A percentile compares a stretch with the other conserved stretches of the same genome.
These are phyloP conservation scores for Salminus brasiliensis DNA, from an alignment of 2,113 vertebrate species.

Conservation along the genomic window DNA sequence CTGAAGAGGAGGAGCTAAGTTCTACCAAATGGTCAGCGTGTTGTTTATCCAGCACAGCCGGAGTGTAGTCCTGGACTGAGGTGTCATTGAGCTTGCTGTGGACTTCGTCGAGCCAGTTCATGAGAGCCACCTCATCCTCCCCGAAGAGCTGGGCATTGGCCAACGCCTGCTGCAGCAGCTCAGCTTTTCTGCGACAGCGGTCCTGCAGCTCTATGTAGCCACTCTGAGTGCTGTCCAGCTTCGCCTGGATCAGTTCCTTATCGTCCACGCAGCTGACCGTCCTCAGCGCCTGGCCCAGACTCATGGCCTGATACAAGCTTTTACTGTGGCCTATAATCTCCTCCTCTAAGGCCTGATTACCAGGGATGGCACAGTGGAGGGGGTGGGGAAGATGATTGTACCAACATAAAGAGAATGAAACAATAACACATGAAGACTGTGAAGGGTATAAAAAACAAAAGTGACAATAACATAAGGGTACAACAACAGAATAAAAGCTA, in stretches of 20 bases:
- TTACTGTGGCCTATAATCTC: slow-evolving; percentile 88
- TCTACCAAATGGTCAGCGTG: slow-evolving; percentile 91
- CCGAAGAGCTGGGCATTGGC: slow-evolving; percentile 95
- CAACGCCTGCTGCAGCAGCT: slow-evolving; percentile 90
- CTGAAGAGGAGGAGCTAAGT: slow-evolving; percentile 53
- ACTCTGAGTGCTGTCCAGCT: slow-evolving; percentile 86
- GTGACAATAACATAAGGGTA: slow-evolving; percentile 15
- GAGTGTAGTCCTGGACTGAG: slow-evolving; percentile 83
- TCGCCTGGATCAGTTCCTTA: slow-evolving; percentile 91
- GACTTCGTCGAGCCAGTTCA: slow-evolving; percentile 95
- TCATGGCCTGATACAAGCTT: slow-evolving; percentile 90
- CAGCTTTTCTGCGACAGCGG: slow-evolving; percentile 85
- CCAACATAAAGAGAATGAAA: slow-evolving; percentile 60
- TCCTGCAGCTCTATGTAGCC: slow-evolving; percentile 92
- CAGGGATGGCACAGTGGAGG: slow-evolving; percentile 51
- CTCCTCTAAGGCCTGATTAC: slow-evolving; percentile 88
- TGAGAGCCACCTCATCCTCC: slow-evolving; percentile 93
- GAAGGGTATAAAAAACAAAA: slow-evolving; percentile 19
- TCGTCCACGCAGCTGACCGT: slow-evolving; percentile 91
- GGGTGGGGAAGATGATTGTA: slow-evolving; percentile 41
- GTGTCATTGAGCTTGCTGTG: slow-evolving; percentile 83
- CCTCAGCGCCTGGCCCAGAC: slow-evolving; percentile 89
- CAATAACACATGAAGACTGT: slow-evolving; percentile 30
- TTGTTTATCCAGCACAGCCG: slow-evolving; percentile 84
- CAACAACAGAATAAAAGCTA: slow-evolving; percentile 15